Conservation (phyloP, 1,140 invertebrate genomes). For the Microplitis mediator region DNA sequence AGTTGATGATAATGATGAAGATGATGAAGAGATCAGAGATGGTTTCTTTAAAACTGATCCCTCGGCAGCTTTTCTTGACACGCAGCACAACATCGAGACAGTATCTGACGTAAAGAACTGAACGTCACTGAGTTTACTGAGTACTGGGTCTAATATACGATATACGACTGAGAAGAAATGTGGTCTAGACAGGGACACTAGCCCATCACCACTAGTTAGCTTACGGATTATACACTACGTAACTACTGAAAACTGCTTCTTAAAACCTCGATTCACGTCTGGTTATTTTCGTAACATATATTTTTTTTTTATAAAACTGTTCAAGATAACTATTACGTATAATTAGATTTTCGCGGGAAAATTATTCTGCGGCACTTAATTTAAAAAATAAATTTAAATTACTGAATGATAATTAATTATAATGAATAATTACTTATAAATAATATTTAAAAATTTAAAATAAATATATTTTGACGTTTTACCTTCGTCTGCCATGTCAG, state of each 20-base stretch:
- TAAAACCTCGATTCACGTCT: not conserved
- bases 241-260: not conserved
- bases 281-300: too few species aligned
- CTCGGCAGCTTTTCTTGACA: conserved; percentile 45
- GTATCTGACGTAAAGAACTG: conserved; percentile 16
- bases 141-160: conserved; percentile 23
- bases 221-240: not conserved
- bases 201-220: not conserved
- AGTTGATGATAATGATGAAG: not conserved
- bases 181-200: too few species aligned
- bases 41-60: conserved; percentile 12
- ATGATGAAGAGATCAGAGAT: conserved; percentile 20
- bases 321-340: not conserved
- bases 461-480: not conserved
- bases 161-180: not conserved
- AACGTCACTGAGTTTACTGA: conserved; percentile 33
- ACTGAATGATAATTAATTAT: too few species aligned
- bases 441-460: not conserved
- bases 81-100: conserved; percentile 51
- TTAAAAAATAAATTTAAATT: too few species aligned
- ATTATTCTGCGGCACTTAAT: too few species aligned
- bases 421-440: too few species aligned
- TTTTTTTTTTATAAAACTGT: too few species aligned
- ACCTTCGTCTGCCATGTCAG: conserved; percentile 27
- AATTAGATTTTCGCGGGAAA: not conserved